Percentiles rank a stretch among this genome's conserved stretches.
phyloP scores from a whole-genome alignment of 2,113 vertebrate genomes.

The Eptatretus burgeri region DNA sequence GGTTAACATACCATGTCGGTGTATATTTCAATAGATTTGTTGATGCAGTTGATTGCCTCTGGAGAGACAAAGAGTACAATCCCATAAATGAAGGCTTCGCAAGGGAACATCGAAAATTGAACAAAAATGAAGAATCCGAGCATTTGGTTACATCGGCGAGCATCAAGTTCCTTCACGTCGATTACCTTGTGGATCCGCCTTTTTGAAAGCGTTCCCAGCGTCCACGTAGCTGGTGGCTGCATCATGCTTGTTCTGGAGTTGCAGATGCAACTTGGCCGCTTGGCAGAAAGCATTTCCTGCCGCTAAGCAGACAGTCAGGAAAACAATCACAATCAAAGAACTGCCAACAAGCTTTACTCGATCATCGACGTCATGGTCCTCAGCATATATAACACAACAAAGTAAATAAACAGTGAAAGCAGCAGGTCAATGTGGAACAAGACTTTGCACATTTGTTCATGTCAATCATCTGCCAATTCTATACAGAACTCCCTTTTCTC shows the following conservation, averaged over 20 bases:
- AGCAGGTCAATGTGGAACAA: no score
- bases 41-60: slow-evolving; percentile 78
- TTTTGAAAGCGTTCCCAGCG: slow-evolving; percentile 68
- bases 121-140: no score
- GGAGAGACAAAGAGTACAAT: slow-evolving; percentile 12
- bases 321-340: neutral
- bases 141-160: neutral
- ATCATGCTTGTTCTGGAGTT: slow-evolving; percentile 70
- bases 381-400: no score
- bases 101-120: no score
- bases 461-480: no score
- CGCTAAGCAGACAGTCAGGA: slow-evolving; percentile 24
- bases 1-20: slow-evolving; percentile 49
- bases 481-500: no score
- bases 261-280: slow-evolving; percentile 44
- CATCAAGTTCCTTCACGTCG: neutral
- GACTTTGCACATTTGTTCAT: no score
- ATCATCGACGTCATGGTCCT: no score
- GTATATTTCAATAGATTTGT: slow-evolving; percentile 65
- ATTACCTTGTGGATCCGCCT: slow-evolving; percentile 63
- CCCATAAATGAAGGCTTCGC: neutral
- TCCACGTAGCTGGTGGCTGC: slow-evolving; percentile 61
- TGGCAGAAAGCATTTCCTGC: slow-evolving; percentile 62
- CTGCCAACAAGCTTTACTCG: neutral
- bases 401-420: no score